Evolutionary conservation across 2,113 vertebrate genomes (phyloP).

Genomic region (Taxidea taxus): DNA sequence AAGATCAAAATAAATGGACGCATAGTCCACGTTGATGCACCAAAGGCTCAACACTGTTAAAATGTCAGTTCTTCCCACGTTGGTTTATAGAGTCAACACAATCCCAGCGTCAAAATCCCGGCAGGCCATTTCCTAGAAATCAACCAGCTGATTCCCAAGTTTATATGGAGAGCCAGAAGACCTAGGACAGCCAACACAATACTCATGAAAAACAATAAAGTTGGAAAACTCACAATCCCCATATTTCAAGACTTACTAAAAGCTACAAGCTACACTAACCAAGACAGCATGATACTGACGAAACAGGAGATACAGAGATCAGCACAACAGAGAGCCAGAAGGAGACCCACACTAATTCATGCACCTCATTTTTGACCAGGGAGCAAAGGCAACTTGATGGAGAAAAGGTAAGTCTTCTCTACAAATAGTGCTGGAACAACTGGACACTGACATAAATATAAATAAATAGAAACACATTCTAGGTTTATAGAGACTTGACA

Average conservation of each 20-base stretch:
- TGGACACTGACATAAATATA: neutral
- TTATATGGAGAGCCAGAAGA: neutral
- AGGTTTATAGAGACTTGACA: neutral
- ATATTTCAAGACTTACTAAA: neutral
- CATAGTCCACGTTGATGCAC: no score
- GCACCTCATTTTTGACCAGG: neutral
- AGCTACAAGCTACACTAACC: neutral
- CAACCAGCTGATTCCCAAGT: neutral
- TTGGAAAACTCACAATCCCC: neutral
- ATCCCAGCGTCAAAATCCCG: neutral
- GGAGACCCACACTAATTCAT: neutral
- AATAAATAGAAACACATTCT: no score
- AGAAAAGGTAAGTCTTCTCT: neutral
- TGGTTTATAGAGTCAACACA: neutral
- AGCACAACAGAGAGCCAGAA: neutral
- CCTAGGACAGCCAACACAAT: neutral
- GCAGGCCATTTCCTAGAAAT: neutral
- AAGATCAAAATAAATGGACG: neutral
- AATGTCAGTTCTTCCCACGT: neutral
- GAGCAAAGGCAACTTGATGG: neutral
- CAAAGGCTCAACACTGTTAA: neutral
- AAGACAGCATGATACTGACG: accelerated
- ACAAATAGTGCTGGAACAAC: neutral
- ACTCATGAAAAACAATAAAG: neutral
- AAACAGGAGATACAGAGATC: neutral